Conservation (phyloP, 2,113 vertebrate species). For the Dicrurus megarhynchus region DNA sequence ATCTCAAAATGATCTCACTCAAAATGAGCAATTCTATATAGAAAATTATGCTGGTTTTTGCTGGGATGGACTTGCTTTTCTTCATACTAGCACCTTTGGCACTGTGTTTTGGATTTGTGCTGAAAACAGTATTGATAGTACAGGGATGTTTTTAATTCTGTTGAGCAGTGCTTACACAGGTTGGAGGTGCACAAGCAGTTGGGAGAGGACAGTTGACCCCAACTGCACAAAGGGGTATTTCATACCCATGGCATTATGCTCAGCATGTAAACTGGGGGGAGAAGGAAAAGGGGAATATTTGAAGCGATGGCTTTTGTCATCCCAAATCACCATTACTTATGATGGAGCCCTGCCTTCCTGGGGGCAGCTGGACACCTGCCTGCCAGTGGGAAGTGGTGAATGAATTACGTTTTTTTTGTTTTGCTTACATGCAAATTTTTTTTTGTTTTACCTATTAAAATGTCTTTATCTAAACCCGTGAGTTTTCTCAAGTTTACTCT, state of each 20-base stretch:
- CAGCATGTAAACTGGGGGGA: background rate
- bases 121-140: background rate
- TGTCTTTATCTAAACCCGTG: background rate
- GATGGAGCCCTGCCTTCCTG: background rate
- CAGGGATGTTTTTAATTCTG: background rate
- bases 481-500: background rate
- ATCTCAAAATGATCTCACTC: background rate
- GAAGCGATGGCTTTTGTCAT: rapidly evolving
- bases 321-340: rapidly evolving
- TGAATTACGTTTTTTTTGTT: background rate
- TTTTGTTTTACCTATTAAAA: background rate
- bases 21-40: background rate
- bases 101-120: background rate
- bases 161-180: background rate
- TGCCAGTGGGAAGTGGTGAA: background rate
- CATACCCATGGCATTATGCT: background rate
- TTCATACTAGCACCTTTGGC: background rate
- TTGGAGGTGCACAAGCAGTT: background rate
- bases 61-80: background rate
- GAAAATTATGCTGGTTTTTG: background rate
- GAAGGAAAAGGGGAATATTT: background rate
- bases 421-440: rapidly evolving
- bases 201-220: background rate
- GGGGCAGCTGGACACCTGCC: background rate
- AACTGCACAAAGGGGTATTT: background rate